Evolutionary conservation across 2,113 vertebrate species (phyloP), one percentile per base, ranked within the genome.

Genomic region (Oriolus oriolus): DNA sequence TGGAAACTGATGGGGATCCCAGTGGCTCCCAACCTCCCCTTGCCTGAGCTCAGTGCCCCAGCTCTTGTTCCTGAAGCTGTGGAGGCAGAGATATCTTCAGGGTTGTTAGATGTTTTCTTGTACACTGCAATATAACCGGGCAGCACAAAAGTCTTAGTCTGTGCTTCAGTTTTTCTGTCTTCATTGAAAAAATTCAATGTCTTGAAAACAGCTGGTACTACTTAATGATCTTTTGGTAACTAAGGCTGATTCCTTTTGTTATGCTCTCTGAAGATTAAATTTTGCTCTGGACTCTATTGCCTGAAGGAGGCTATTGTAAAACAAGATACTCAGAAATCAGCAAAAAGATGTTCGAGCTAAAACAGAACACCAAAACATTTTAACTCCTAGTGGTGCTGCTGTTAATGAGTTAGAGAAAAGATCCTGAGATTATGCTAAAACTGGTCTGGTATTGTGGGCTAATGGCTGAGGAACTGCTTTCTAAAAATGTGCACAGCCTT

Each of bases 281-380:
- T 91, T 88, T 96, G 74, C 64, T 94, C 78, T 76, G 79, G 78
- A 82, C 59, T 95, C 52, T 39, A 3, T 88, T 90, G 93, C 93
- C 87, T 84, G 90, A 80, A 92, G 95, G 92, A 93, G 56, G 83
- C 86, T 84, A 96, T 95, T 96, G 96, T 95, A 95, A 94, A 89
- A 75, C 65, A 95, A 64, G 96, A 95, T 92, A 96, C 69, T 95
- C 20, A 0, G 82, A 91, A 97, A 96, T 93, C 87, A 77, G 75
- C 74, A 90, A 78, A 97, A 95, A 79, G 11, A 94, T 87, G 49
- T 87, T 91, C 41, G 9, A 92, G 84, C 68, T 86, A 75, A 93
- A 78, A 35, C 85, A 93, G 76, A 91, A 80, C 74, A 53, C 11
- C 13, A 83, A 71, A 88, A 33, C 26, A 31, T 66, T 95, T 94